Conservation (phyloP, 2,113 vertebrate species). For the Odocoileus virginianus region DNA sequence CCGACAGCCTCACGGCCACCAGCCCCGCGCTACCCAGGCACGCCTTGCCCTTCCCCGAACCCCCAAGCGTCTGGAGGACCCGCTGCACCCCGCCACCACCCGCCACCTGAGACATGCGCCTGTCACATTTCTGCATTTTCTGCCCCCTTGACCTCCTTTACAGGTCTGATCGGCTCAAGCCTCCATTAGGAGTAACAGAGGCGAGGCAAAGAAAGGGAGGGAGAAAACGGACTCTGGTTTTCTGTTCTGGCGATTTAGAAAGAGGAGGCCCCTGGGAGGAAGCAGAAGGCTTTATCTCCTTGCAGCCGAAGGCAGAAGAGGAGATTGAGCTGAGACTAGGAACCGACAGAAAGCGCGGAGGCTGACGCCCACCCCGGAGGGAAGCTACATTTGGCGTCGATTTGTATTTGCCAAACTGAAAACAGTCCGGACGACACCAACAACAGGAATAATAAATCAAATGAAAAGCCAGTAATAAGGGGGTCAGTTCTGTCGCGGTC, state of each 20-base stretch:
- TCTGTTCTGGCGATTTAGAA: not conserved
- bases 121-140: not conserved
- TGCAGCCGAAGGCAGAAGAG: not conserved
- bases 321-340: not conserved
- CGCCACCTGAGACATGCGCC: not conserved
- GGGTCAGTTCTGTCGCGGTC: rapidly evolving
- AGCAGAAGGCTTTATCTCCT: not conserved
- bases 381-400: not conserved
- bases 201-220: rapidly evolving
- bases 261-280: not conserved
- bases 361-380: not conserved
- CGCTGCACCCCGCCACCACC: not conserved
- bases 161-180: not conserved
- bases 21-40: not conserved
- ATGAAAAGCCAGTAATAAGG: not conserved
- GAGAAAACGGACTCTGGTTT: not conserved
- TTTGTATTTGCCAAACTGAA: not conserved
- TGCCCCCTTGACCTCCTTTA: not conserved
- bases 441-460: not conserved
- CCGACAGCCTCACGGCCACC: constrained; percentile 55
- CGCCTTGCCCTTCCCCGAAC: not conserved
- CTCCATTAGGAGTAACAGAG: not conserved
- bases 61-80: not conserved
- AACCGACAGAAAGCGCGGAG: not conserved
- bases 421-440: not conserved